phyloP scores from a whole-genome alignment of 2,888 invertebrate genomes.

The Macrophya alboannulata region DNA sequence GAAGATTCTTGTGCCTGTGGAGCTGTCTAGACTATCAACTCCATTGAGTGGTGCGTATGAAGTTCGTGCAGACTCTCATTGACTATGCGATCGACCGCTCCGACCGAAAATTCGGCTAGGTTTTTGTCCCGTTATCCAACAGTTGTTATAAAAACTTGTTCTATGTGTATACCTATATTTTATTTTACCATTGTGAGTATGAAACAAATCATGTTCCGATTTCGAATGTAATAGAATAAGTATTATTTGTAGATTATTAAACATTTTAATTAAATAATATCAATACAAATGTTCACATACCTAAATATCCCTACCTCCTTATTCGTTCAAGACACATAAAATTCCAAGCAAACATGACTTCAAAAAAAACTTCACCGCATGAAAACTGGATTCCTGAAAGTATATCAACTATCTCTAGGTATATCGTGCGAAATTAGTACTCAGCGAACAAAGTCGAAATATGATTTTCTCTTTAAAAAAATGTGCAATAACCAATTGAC shows the following conservation, averaged over 20 bases:
- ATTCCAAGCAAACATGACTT: neutral
- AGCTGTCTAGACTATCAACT: neutral
- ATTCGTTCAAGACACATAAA: neutral
- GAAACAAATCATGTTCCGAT: neutral
- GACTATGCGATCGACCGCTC: too few species aligned
- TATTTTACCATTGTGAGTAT: neutral
- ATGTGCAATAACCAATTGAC: too few species aligned
- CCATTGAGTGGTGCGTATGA: neutral
- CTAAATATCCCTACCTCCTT: neutral
- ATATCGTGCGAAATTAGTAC: neutral
- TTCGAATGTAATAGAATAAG: neutral
- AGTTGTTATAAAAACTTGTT: neutral
- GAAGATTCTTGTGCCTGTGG: neutral
- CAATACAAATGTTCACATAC: neutral
- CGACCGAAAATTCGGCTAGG: too few species aligned
- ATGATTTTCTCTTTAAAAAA: too few species aligned
- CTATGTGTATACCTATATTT: neutral
- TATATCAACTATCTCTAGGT: too few species aligned
- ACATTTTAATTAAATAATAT: neutral
- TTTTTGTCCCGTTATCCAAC: too few species aligned
- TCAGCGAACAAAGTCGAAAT: neutral
- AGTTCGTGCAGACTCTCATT: neutral
- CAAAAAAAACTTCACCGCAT: neutral
- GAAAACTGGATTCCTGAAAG: neutral
- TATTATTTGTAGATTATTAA: neutral